Evolutionary conservation across 2,113 vertebrate genomes (phyloP).

Genomic region (Myrmecobius fasciatus): DNA sequence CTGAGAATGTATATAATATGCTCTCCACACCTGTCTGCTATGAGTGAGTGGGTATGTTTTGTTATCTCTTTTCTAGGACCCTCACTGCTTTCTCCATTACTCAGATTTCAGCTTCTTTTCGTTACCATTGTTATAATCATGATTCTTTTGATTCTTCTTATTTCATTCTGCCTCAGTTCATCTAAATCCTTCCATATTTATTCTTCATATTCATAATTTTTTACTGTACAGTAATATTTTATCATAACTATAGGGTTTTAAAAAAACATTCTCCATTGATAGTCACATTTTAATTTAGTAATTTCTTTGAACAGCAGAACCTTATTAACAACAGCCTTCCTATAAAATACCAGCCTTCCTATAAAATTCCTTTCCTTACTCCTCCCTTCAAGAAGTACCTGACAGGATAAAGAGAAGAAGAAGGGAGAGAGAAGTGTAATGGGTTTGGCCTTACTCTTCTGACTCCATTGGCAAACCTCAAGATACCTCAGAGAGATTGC

Average conservation of each 20-base stretch:
- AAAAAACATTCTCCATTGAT: not conserved
- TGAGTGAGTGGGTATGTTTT: not conserved
- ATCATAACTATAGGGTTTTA: not conserved
- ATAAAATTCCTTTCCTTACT: not conserved
- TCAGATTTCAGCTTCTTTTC: not conserved
- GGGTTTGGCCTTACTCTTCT: not conserved
- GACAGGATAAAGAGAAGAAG: not conserved
- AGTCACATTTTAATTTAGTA: not conserved
- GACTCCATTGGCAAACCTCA: not conserved
- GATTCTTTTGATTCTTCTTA: not conserved
- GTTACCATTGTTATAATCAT: not conserved
- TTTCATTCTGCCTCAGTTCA: not conserved
- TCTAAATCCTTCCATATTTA: not conserved
- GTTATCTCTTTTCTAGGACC: not conserved
- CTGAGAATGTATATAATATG: not conserved
- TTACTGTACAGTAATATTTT: not conserved
- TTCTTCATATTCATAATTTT: not conserved
- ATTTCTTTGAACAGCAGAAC: not conserved
- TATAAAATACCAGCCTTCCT: not conserved
- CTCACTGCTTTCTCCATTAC: not conserved
- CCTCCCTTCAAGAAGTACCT: not conserved
- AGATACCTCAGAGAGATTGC: not conserved
- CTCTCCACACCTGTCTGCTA: not conserved
- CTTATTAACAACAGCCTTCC: not conserved
- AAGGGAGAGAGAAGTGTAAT: not conserved